Percentiles rank a stretch among this genome's conserved stretches.
These are phyloP conservation scores for Phataginus tricuspis DNA, from an alignment of 2,797 vertebrate species.

Conservation along the genomic window DNA sequence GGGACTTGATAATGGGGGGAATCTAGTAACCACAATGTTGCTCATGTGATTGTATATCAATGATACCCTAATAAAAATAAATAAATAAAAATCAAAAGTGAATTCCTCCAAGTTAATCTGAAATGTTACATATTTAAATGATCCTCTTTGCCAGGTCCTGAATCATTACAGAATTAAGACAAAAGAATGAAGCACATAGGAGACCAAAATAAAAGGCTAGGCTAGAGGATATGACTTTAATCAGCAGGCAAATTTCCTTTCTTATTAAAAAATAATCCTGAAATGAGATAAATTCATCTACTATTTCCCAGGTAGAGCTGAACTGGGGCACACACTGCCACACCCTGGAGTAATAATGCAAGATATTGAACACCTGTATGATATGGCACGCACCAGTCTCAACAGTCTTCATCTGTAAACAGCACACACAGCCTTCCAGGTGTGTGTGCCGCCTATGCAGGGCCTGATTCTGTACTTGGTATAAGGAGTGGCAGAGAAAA, in stretches of 20 bases:
- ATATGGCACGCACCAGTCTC: background rate
- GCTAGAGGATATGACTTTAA: background rate
- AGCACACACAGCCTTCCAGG: background rate
- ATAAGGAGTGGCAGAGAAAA: background rate
- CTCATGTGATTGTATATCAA: no score
- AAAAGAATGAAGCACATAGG: background rate
- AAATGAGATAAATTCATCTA: background rate
- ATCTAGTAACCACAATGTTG: no score
- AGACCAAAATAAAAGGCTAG: background rate
- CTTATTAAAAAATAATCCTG: background rate
- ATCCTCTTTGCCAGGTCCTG: background rate
- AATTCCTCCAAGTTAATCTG: background rate
- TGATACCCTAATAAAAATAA: no score
- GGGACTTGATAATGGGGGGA: no score
- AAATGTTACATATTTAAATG: background rate
- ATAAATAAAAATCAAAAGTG: background rate
- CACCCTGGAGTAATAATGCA: background rate
- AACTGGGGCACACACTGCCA: background rate
- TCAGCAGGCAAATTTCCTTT: background rate
- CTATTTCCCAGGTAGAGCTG: background rate
- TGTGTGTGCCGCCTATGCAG: no score
- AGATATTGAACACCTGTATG: background rate
- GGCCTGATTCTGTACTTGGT: background rate
- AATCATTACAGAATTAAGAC: conserved; percentile 6
- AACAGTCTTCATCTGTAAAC: background rate